These are phyloP conservation scores for Agriopis marginaria DNA, from an alignment of 2,888 invertebrate species.

Conservation along the genomic window DNA sequence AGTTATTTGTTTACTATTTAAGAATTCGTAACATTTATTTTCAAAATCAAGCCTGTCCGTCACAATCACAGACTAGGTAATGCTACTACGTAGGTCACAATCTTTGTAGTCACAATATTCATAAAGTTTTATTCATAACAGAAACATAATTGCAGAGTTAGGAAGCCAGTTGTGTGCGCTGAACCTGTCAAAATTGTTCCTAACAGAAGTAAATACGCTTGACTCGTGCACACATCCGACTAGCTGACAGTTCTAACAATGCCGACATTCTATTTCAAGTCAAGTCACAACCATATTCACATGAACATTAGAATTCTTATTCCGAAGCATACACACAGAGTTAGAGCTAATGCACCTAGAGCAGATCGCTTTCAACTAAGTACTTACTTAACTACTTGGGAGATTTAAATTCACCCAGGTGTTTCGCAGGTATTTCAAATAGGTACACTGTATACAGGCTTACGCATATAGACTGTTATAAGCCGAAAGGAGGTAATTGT, in stretches of 20 bases:
- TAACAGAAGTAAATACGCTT: constrained; percentile 2
- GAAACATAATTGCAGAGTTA: neutral
- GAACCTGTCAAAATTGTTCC: constrained; percentile 13
- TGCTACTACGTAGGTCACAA: neutral
- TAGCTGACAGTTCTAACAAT: neutral
- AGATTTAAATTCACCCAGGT: neutral
- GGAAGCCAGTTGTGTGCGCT: constrained; percentile 1
- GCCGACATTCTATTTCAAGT: neutral
- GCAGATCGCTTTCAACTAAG: too few species aligned
- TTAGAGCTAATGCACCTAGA: neutral
- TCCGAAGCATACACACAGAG: neutral
- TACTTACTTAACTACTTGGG: too few species aligned
- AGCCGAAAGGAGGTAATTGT: too few species aligned
- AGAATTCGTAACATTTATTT: too few species aligned
- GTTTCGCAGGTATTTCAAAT: neutral
- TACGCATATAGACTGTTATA: too few species aligned
- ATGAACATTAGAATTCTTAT: neutral
- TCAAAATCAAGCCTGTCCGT: too few species aligned
- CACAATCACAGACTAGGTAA: too few species aligned
- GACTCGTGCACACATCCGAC: neutral
- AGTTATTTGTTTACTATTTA: too few species aligned
- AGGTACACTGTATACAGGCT: too few species aligned
- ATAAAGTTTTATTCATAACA: constrained; percentile 5
- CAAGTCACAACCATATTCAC: neutral
- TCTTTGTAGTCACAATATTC: neutral